These are phyloP conservation scores for Corythaixoides concolor DNA, from an alignment of 2,113 vertebrate genomes.

Conservation along the genomic window DNA sequence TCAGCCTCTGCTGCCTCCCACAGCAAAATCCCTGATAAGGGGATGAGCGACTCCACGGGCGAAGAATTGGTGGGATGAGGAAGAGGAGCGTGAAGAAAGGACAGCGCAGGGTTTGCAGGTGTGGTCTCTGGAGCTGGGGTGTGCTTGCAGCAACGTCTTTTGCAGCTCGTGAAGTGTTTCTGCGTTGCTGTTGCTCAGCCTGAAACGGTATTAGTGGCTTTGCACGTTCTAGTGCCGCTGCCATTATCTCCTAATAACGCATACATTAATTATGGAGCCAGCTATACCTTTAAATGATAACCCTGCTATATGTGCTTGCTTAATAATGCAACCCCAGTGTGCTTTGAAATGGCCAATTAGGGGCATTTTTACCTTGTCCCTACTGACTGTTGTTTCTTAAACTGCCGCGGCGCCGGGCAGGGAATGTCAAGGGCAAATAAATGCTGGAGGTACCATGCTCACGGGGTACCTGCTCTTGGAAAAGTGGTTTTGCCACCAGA, in stretches of 20 bases:
- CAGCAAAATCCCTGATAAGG: not conserved
- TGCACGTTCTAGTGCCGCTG: not conserved
- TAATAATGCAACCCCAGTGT: not conserved
- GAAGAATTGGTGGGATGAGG: not conserved
- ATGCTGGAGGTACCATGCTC: accelerated
- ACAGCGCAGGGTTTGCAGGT: accelerated
- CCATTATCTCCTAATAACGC: not conserved
- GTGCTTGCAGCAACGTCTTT: not conserved
- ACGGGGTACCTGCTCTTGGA: not conserved
- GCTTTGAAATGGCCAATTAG: not conserved
- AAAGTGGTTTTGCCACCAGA: not conserved
- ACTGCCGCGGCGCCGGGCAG: not conserved
- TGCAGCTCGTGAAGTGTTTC: not conserved
- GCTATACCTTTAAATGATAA: not conserved
- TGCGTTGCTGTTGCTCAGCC: not conserved
- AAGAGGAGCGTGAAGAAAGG: not conserved
- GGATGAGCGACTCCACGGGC: not conserved
- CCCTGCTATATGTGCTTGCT: not conserved
- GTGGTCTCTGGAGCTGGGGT: accelerated
- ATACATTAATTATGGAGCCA: not conserved
- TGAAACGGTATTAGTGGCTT: not conserved
- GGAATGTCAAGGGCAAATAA: too few species aligned
- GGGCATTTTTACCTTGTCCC: not conserved
- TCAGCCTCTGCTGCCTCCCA: not conserved
- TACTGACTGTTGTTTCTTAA: not conserved